Base-by-base conservation (phyloP, 2,113 vertebrate genomes). In the Vulpes lagopus region DNA sequence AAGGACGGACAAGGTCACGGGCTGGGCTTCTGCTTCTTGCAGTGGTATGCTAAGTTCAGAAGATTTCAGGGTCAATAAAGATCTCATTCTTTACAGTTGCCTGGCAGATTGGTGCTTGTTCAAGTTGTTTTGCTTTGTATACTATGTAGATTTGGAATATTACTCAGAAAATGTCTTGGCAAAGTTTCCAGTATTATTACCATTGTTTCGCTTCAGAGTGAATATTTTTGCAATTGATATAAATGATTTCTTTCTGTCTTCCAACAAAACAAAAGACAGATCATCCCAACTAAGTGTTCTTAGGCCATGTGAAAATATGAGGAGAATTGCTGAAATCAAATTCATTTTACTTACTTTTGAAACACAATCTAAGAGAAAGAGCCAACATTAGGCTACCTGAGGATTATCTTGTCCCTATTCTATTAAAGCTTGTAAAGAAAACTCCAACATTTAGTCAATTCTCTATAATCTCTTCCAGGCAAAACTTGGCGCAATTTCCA, bases 151-250 rank as follows among this genome's bases (percentile, higher is more conserved):
- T 92, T 83, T 93, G 89, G 49, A 86, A n/a, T 25, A 64, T 38
- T 80, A 85, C 76, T 97, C 69, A 89, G 83, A 96, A 94, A 95
- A 89, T n/a, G 16, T 74, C 12, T 73, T 93, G 71, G 15, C 71
- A 91, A 84, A 30, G 59, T 93, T 80, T 74, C 84, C 78, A 88
- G 9, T 59, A 60, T 30, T 86, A 74, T 49, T 88, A 60, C 32
- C 67, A 78, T 32, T 74, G 59, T 94, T 85, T 95, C n/a, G 1
- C 32, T 96, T 79, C 79, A 23, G 14, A 91, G 53, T 78, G 49
- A 85, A 62, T 8, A 57, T 74, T 51, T 93, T 83, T 81, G n/a
- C 69, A 95, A 38, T 22, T 51, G 73, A 53, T 76, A 67, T 65
- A 91, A 81, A 80, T 93, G 7, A 67, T 62, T 38, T 91, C 57